Conservation (phyloP, 2,888 invertebrate species). For the Congeria kusceri region DNA sequence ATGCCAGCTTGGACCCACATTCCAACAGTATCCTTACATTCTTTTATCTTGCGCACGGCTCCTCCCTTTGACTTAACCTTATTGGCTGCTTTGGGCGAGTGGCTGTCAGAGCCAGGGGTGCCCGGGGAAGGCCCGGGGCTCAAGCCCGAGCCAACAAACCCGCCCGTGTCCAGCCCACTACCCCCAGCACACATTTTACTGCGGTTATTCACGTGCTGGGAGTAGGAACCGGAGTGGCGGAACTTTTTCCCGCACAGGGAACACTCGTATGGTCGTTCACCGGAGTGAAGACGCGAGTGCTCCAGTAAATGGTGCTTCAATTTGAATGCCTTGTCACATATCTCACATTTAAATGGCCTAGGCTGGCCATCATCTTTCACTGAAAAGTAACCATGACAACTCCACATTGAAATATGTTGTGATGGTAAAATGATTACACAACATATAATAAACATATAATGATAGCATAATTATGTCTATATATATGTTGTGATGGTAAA, state of each 20-base stretch:
- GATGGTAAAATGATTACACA: not conserved
- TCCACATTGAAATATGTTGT: not conserved
- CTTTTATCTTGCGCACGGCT: conserved; percentile 61
- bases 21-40: conserved; percentile 53
- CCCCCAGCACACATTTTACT: conserved; percentile 59
- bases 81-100: conserved; percentile 48
- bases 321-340: conserved; percentile 74
- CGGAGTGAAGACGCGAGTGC: conserved; percentile 72
- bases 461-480: no score
- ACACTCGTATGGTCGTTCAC: conserved; percentile 70
- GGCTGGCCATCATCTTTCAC: conserved; percentile 65
- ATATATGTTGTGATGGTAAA: no score
- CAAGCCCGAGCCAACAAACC: conserved; percentile 26
- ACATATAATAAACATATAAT: no score
- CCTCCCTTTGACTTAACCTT: conserved; percentile 45
- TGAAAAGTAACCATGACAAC: conserved; percentile 41
- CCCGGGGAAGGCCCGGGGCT: conserved; percentile 35
- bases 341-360: conserved; percentile 70
- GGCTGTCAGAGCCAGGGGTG: conserved; percentile 30
- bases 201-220: conserved; percentile 70
- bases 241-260: conserved; percentile 70
- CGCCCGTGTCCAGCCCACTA: conserved; percentile 8
- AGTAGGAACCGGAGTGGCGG: conserved; percentile 74
- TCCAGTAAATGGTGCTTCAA: conserved; percentile 73
- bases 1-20: conserved; percentile 47